phyloP scores from a whole-genome alignment of 1,140 invertebrate genomes.

The Habropoda laboriosa region DNA sequence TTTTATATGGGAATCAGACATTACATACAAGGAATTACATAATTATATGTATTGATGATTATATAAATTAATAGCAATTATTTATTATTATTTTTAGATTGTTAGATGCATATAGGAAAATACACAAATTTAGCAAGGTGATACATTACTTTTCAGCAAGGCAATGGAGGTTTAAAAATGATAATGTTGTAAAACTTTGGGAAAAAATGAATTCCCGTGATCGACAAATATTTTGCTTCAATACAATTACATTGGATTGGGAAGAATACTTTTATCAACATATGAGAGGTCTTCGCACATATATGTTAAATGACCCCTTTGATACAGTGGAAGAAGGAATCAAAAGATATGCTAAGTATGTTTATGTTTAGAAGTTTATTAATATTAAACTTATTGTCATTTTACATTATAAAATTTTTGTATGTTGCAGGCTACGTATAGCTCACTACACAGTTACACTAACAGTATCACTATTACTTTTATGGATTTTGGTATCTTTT shows the following conservation, averaged over 20 bases:
- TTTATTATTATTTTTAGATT: conserved; percentile 76
- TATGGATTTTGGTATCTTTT: conserved; percentile 36
- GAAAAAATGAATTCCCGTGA: conserved; percentile 80
- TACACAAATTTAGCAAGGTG: conserved; percentile 82
- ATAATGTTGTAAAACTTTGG: conserved; percentile 82
- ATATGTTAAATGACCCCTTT: conserved; percentile 80
- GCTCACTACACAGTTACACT: conserved; percentile 58
- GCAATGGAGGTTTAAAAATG: conserved; percentile 84
- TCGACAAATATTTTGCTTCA: conserved; percentile 79
- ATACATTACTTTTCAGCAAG: conserved; percentile 84
- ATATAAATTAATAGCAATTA: neutral
- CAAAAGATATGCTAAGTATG: conserved; percentile 64
- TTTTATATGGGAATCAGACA: neutral
- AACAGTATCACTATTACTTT: neutral
- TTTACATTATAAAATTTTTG: neutral
- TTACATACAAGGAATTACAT: neutral
- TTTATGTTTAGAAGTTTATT: conserved; percentile 1
- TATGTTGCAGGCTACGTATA: conserved; percentile 51
- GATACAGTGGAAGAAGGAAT: conserved; percentile 66
- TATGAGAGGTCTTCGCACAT: conserved; percentile 79
- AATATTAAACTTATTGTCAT: neutral
- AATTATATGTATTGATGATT: neutral
- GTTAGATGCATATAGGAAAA: conserved; percentile 82
- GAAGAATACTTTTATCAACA: conserved; percentile 76
- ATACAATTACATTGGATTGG: conserved; percentile 79